Evolutionary conservation across 2,797 vertebrate species (phyloP).

Genomic region (Scyliorhinus canicula): DNA sequence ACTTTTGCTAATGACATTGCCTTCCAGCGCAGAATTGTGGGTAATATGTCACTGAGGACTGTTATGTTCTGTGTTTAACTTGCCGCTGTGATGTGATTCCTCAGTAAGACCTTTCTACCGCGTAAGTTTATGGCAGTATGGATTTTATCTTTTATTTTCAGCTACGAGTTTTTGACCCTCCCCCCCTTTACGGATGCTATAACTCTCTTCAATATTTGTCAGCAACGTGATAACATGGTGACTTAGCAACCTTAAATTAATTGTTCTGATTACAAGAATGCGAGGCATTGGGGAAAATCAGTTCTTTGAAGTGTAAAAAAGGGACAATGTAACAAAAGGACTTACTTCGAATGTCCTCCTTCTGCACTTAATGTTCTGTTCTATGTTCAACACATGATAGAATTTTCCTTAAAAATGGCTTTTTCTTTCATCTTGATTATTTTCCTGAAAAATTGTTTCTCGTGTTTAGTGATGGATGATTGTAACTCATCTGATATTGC

Average conservation of each 20-base stretch:
- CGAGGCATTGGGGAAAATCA: background rate
- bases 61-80: slow-evolving; percentile 8
- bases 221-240: background rate
- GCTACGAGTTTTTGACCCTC: background rate
- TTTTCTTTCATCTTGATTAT: background rate
- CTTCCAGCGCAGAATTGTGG: slow-evolving; percentile 23
- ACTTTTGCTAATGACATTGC: slow-evolving; percentile 14
- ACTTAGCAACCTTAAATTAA: background rate
- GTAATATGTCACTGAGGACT: background rate
- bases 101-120: background rate
- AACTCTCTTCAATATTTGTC: background rate
- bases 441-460: background rate
- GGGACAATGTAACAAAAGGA: background rate
- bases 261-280: background rate
- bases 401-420: background rate
- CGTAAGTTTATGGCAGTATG: background rate
- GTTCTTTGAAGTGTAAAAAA: background rate
- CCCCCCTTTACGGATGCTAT: background rate
- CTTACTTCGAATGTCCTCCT: too few relatives aligned
- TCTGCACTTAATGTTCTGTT: too few relatives aligned
- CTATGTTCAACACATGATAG: background rate
- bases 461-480: background rate
- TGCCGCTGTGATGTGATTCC: background rate
- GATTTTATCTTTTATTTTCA: slow-evolving; percentile 7
- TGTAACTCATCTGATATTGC: background rate